Evolutionary conservation across 2,113 vertebrate genomes (phyloP).

Genomic region (Rhineura floridana): DNA sequence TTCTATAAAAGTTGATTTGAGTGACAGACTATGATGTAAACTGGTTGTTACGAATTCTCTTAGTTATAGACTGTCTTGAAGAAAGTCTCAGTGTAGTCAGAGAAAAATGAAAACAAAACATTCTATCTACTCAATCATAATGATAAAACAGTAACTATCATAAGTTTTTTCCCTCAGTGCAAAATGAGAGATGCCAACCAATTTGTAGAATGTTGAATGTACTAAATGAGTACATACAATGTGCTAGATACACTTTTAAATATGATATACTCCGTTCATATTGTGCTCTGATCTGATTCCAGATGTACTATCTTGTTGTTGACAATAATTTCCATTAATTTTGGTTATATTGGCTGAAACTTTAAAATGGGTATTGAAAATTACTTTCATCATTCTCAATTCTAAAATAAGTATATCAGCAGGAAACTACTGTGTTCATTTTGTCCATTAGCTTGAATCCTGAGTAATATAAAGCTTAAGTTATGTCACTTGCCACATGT

Average conservation of each 20-base stretch:
- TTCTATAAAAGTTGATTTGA: slow-evolving; percentile 48
- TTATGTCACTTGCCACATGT: slow-evolving; percentile 54
- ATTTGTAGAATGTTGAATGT: slow-evolving; percentile 59
- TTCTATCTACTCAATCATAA: slow-evolving; percentile 31
- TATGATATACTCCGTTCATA: slow-evolving; percentile 63
- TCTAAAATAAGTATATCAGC: slow-evolving; percentile 74
- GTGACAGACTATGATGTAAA: slow-evolving; percentile 50
- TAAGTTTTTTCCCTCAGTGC: slow-evolving; percentile 7
- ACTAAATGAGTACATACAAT: slow-evolving; percentile 68
- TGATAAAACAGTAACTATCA: slow-evolving; percentile 40
- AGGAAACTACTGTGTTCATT: slow-evolving; percentile 63
- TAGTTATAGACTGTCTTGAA: slow-evolving; percentile 34
- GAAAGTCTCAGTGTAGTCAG: slow-evolving; percentile 26
- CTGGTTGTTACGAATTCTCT: slow-evolving; percentile 51
- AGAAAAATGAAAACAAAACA: slow-evolving; percentile 37
- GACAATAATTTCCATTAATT: slow-evolving; percentile 81
- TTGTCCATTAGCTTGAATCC: slow-evolving; percentile 75
- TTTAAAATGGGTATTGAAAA: slow-evolving; percentile 73
- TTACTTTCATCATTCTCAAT: slow-evolving; percentile 74
- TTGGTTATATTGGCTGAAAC: slow-evolving; percentile 71
- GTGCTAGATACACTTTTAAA: slow-evolving; percentile 61
- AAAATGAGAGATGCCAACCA: slow-evolving; percentile 50
- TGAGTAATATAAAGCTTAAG: slow-evolving; percentile 69
- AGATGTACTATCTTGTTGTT: slow-evolving; percentile 74
- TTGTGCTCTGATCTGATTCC: slow-evolving; percentile 72